A percentile compares a stretch with the other conserved stretches of the same genome.
These are phyloP conservation scores for Aquatica leii DNA, from an alignment of 2,888 invertebrate genomes.

Conservation along the genomic window DNA sequence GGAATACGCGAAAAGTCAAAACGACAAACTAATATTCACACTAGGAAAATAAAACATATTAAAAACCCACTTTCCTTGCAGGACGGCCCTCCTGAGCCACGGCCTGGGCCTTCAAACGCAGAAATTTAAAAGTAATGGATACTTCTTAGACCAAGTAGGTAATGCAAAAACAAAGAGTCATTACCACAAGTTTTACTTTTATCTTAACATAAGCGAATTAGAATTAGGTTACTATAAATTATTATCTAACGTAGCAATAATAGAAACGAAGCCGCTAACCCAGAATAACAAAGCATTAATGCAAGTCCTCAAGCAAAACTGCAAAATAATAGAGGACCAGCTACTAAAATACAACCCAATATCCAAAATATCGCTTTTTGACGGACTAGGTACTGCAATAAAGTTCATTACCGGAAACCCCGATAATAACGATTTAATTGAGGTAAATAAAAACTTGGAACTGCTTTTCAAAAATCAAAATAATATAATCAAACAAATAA, in stretches of 20 bases:
- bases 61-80: conserved; percentile 9
- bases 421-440: conserved; percentile 29
- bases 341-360: conserved; percentile 34
- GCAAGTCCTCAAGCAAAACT: conserved; percentile 29
- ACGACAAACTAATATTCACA: conserved; percentile 3
- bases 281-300: conserved; percentile 1
- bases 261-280: background rate
- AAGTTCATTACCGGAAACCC: conserved; percentile 26
- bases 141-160: conserved; percentile 35
- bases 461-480: conserved; percentile 28
- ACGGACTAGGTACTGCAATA: conserved; percentile 53
- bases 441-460: conserved; percentile 30
- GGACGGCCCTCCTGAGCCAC: background rate
- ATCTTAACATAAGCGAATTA: conserved; percentile 38
- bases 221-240: conserved; percentile 29
- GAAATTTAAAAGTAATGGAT: conserved; percentile 31
- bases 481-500: conserved; percentile 27
- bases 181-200: conserved; percentile 43
- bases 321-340: conserved; percentile 36
- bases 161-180: conserved; percentile 26
- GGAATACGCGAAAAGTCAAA: conserved; percentile 4
- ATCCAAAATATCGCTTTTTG: conserved; percentile 23
- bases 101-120: conserved; percentile 1
- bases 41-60: conserved; percentile 14
- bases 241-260: conserved; percentile 17